A percentile compares a stretch with the other conserved stretches of the same genome.
phyloP scores from a whole-genome alignment of 2,797 vertebrate species.

The Catostomus latipinnis region DNA sequence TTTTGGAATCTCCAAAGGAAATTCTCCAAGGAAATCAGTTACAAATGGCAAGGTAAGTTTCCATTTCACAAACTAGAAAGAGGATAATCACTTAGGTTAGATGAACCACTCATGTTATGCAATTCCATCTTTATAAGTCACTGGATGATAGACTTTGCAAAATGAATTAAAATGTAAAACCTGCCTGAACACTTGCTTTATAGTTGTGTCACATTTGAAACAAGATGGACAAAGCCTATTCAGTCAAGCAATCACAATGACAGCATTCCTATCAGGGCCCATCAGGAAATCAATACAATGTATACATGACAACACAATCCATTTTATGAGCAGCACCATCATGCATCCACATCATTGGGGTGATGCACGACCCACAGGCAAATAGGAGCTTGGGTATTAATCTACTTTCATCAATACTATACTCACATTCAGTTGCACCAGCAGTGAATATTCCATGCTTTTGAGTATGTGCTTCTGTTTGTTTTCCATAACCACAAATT shows the following conservation, averaged over 20 bases:
- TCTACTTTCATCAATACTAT: not conserved
- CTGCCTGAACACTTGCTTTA: not conserved
- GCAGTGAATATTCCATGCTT: not conserved
- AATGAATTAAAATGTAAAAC: not conserved
- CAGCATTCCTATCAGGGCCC: not conserved
- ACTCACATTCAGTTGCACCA: not conserved
- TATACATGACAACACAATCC: not conserved
- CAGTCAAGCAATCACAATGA: conserved; percentile 7
- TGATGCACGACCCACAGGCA: not conserved
- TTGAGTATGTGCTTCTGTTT: not conserved
- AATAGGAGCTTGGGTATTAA: not conserved
- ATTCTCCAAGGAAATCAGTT: not conserved
- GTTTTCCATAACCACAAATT: not conserved
- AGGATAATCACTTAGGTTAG: not conserved
- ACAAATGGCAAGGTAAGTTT: not conserved
- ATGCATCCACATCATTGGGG: not conserved
- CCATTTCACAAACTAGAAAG: too few relatives aligned
- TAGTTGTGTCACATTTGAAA: not conserved
- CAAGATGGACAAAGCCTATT: not conserved
- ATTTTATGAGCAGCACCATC: not conserved
- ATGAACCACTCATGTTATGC: not conserved
- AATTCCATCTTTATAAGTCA: not conserved
- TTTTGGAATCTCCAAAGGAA: not conserved
- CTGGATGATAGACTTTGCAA: not conserved
- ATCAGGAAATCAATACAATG: conserved; percentile 18